phyloP scores from a whole-genome alignment of 2,113 vertebrate species.

The Sceloporus undulatus region DNA sequence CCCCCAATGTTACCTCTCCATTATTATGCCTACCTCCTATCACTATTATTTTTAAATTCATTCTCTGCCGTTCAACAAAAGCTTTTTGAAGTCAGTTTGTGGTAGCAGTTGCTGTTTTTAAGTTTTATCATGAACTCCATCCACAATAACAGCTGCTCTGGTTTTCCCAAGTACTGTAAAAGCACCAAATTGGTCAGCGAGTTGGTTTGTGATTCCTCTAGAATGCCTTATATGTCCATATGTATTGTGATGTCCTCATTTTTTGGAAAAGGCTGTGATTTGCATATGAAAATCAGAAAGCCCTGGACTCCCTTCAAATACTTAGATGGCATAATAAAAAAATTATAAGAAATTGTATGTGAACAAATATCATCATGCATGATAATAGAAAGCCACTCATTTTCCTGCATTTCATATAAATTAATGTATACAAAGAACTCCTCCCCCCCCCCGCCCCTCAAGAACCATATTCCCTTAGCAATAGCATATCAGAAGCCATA shows the following conservation, averaged over 20 bases:
- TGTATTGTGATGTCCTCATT: slow-evolving; percentile 4
- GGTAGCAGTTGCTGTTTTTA: not conserved
- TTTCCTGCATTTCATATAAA: not conserved
- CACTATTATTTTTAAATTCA: not conserved
- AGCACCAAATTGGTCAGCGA: not conserved
- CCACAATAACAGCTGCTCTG: not conserved
- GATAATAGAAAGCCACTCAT: not conserved
- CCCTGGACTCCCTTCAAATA: not conserved
- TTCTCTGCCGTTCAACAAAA: not conserved
- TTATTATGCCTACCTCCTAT: not conserved
- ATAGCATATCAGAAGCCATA: not conserved
- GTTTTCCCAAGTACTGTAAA: not conserved
- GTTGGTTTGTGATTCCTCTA: not conserved
- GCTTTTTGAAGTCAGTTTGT: not conserved
- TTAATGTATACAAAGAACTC: no score
- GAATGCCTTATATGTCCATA: not conserved
- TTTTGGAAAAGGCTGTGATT: not conserved
- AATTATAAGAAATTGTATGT: not conserved
- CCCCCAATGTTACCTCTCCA: not conserved
- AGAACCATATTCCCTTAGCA: not conserved
- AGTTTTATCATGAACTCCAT: not conserved
- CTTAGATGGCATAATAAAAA: no score
- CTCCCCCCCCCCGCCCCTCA: not conserved
- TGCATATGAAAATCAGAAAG: not conserved
- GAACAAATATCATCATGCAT: not conserved